Percentiles rank a stretch among this genome's conserved stretches.
phyloP scores from a whole-genome alignment of 1,140 invertebrate genomes.

The Zaprionus nigranus region DNA sequence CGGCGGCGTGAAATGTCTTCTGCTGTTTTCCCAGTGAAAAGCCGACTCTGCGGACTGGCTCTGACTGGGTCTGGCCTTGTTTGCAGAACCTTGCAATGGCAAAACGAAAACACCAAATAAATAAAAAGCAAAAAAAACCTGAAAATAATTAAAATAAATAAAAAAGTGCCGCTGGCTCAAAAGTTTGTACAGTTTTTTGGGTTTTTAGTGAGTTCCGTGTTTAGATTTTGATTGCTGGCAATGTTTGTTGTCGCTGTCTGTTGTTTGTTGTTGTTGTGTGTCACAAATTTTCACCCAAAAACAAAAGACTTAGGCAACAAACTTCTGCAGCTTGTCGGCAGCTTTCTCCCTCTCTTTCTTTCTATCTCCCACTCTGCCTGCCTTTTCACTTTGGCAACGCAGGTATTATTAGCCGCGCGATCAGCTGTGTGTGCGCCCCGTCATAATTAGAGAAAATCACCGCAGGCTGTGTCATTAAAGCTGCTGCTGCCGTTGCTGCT shows the following conservation, averaged over 20 bases:
- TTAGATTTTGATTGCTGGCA: slow-evolving; percentile 33
- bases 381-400: slow-evolving; percentile 7
- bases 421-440: slow-evolving; percentile 30
- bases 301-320: slow-evolving; percentile 78
- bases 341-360: background rate
- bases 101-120: slow-evolving; percentile 14
- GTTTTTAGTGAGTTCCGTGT: slow-evolving; percentile 54
- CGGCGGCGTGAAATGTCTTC: slow-evolving; percentile 31
- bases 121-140: slow-evolving; percentile 1
- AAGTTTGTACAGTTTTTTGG: slow-evolving; percentile 5
- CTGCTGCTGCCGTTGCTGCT: background rate
- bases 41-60: slow-evolving; percentile 13
- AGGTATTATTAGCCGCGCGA: slow-evolving; percentile 22
- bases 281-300: slow-evolving; percentile 50
- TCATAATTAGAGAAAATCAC: slow-evolving; percentile 75
- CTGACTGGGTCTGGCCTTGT: slow-evolving; percentile 17
- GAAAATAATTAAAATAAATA: slow-evolving; percentile 5
- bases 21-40: slow-evolving; percentile 26
- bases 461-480: slow-evolving; percentile 52
- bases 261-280: slow-evolving; percentile 24
- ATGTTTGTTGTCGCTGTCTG: background rate
- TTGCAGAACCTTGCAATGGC: slow-evolving; percentile 16
- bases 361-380: background rate
- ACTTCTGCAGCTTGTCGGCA: slow-evolving; percentile 35
- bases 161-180: slow-evolving; percentile 12